These are phyloP conservation scores for Bombus balteatus DNA, from an alignment of 1,140 invertebrate species.

Conservation along the genomic window DNA sequence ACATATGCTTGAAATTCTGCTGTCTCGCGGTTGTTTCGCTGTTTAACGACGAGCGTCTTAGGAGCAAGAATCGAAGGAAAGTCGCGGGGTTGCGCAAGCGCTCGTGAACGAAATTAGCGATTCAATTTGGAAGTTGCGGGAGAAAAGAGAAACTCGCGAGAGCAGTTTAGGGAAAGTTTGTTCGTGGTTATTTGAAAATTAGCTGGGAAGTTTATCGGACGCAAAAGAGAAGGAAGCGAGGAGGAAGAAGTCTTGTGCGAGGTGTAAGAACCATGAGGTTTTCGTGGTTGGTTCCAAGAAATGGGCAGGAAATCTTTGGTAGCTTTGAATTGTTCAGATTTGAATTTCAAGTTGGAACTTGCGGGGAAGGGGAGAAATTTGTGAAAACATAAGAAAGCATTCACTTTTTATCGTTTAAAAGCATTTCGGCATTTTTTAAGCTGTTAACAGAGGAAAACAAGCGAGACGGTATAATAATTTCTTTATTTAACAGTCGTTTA, in stretches of 20 bases:
- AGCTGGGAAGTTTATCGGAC: background rate
- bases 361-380: background rate
- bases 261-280: background rate
- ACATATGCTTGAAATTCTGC: background rate
- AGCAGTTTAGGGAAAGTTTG: constrained; percentile 19
- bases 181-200: constrained; percentile 19
- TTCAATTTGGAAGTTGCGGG: constrained; percentile 6
- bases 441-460: no score
- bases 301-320: no score
- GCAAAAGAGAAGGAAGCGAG: background rate
- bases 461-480: background rate
- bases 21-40: background rate
- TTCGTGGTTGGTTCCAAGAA: background rate
- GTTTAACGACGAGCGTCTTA: background rate
- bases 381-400: no score
- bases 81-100: background rate
- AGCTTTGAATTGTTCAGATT: background rate
- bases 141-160: constrained; percentile 23
- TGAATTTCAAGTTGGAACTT: background rate
- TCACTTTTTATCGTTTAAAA: no score
- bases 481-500: background rate
- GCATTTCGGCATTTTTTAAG: no score
- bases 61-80: background rate
- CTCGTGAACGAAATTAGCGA: constrained; percentile 17
- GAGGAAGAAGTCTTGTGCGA: background rate